Conservation (phyloP, 92 coral and sea anemone genomes). For the Epizoanthus rinbou region DNA sequence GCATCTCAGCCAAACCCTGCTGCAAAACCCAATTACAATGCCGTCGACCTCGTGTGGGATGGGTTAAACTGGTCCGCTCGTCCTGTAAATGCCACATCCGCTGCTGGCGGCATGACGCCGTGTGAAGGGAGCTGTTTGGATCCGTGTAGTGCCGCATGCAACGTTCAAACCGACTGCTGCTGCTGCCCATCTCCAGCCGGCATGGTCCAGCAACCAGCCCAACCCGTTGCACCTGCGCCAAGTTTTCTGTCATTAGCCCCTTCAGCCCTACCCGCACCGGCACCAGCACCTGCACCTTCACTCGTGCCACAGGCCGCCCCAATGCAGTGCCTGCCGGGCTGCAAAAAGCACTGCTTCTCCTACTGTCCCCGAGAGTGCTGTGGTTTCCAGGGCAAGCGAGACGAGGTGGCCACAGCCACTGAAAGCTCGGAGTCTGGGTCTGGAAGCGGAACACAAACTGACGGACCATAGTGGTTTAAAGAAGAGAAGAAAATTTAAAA, state of each 20-base stretch:
- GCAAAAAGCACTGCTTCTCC: constrained; percentile 72
- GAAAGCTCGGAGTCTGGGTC: constrained; percentile 48
- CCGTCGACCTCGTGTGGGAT: constrained; percentile 51
- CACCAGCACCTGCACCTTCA: constrained; percentile 40
- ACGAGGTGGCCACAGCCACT: constrained; percentile 45
- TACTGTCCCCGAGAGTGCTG: constrained; percentile 88
- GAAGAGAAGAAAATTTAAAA: too few species aligned
- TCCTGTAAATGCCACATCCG: constrained; percentile 40
- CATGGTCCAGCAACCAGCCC: constrained; percentile 41
- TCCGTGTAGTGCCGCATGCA: constrained; percentile 68
- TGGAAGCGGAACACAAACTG: constrained; percentile 3
- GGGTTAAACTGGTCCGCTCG: constrained; percentile 65
- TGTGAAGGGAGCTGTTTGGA: constrained; percentile 82
- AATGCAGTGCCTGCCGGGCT: constrained; percentile 63
- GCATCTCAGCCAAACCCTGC: constrained; percentile 9
- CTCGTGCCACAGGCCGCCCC: constrained; percentile 51
- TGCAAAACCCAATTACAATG: constrained; percentile 42
- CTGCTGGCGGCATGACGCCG: constrained; percentile 59
- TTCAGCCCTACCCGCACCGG: constrained; percentile 42
- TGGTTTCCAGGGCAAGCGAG: constrained; percentile 69
- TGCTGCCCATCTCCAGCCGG: constrained; percentile 73
- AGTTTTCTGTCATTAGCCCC: constrained; percentile 26
- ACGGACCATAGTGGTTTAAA: constrained; percentile 8
- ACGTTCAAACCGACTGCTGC: constrained; percentile 76
- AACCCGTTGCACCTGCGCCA: constrained; percentile 32